Evolutionary conservation across 1,140 invertebrate genomes (phyloP).

Genomic region (Mya arenaria): DNA sequence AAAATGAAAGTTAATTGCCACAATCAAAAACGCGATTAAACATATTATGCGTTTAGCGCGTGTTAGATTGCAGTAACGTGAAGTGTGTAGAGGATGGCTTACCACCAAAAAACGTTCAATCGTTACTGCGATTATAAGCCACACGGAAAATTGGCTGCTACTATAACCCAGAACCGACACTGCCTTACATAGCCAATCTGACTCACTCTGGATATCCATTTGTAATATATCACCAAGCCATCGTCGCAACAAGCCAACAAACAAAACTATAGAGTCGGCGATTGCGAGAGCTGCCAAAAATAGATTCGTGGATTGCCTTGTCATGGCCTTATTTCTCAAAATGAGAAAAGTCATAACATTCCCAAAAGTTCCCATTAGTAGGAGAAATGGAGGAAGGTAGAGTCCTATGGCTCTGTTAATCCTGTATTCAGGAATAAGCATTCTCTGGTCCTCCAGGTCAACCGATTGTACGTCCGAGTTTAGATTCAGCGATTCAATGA

Average conservation of each 20-base stretch:
- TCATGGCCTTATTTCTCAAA: constrained; percentile 68
- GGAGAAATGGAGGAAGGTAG: constrained; percentile 68
- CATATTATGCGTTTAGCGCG: constrained; percentile 69
- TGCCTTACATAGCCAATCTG: constrained; percentile 72
- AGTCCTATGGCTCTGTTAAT: constrained; percentile 59
- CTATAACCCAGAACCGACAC: constrained; percentile 69
- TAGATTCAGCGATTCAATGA: too few relatives aligned
- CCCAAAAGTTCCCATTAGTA: constrained; percentile 68
- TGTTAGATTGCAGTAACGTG: constrained; percentile 70
- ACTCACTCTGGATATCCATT: constrained; percentile 59
- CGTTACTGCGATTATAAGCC: constrained; percentile 80
- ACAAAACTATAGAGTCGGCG: constrained; percentile 75
- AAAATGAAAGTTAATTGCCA: constrained; percentile 75
- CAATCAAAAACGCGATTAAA: constrained; percentile 61
- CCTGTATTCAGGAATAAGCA: too few relatives aligned
- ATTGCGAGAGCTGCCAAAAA: constrained; percentile 76
- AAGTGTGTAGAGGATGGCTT: constrained; percentile 74
- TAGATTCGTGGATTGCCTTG: constrained; percentile 71
- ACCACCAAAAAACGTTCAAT: constrained; percentile 79
- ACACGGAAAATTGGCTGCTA: constrained; percentile 75
- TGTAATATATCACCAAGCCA: constrained; percentile 72
- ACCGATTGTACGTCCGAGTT: too few relatives aligned
- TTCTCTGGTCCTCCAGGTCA: too few relatives aligned
- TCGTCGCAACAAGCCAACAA: constrained; percentile 71
- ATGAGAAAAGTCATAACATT: constrained; percentile 72